Evolutionary conservation across 2,888 invertebrate genomes (phyloP).

Genomic region (Lacanobia wlatinum): DNA sequence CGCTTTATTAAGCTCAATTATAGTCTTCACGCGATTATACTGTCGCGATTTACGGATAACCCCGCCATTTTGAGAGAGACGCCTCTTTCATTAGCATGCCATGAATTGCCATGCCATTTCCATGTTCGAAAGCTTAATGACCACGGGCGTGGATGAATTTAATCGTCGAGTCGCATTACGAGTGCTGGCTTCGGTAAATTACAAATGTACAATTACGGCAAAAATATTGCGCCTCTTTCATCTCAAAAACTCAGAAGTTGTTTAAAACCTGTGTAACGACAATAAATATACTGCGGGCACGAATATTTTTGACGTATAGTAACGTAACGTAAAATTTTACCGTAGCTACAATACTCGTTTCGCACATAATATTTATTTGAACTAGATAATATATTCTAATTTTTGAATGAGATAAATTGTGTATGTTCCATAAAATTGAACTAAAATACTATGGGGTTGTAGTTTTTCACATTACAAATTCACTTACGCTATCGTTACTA

Average conservation of each 20-base stretch:
- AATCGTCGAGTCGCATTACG: conserved; percentile 72
- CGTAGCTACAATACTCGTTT: too few species aligned
- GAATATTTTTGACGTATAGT: too few species aligned
- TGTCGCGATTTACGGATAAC: conserved; percentile 84
- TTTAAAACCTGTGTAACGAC: conserved; percentile 16
- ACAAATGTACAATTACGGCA: conserved; percentile 72
- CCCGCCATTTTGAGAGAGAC: conserved; percentile 82
- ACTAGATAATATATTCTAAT: too few species aligned
- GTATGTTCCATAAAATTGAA: too few species aligned
- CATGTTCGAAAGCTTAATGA: conserved; percentile 80
- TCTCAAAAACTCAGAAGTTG: conserved; percentile 34
- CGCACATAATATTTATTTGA: too few species aligned
- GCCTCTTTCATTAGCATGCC: conserved; percentile 82
- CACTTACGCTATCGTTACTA: too few species aligned
- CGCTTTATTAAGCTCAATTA: conserved; percentile 87
- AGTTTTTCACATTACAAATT: too few species aligned
- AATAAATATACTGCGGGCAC: conserved; percentile 7
- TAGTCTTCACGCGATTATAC: conserved; percentile 85
- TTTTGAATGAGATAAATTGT: too few species aligned
- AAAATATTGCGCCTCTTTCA: conserved; percentile 63
- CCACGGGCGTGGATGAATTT: conserved; percentile 74
- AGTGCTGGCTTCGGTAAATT: conserved; percentile 71
- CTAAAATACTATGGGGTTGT: too few species aligned
- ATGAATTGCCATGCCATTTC: conserved; percentile 81
- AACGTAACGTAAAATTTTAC: too few species aligned